Evolutionary conservation across 2,113 vertebrate species (phyloP).

Genomic region (Conger conger): DNA sequence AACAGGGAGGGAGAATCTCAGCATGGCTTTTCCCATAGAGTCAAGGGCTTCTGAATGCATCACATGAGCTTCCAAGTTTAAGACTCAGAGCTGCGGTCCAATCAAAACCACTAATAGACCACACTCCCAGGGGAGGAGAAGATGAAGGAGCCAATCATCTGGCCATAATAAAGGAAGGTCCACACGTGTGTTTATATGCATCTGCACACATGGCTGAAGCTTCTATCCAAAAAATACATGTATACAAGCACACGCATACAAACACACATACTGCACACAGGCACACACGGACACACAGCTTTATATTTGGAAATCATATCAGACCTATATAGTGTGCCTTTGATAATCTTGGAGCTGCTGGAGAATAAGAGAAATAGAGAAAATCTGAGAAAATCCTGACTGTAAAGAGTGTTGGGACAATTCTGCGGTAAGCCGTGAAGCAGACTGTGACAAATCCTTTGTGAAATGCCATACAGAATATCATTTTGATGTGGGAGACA

Average conservation of each 20-base stretch:
- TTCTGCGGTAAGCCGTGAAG: too few species aligned
- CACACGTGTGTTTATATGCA: not conserved
- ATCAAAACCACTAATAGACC: not conserved
- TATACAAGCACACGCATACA: not conserved
- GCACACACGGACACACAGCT: not conserved
- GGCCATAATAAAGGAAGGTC: not conserved
- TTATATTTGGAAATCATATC: not conserved
- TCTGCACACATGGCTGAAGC: not conserved
- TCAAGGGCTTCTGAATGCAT: not conserved
- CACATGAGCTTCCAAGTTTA: not conserved
- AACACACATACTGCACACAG: too few species aligned
- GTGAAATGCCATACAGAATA: too few species aligned
- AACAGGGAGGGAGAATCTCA: not conserved
- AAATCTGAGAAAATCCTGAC: not conserved
- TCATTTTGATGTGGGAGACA: too few species aligned
- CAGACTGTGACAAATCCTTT: too few species aligned
- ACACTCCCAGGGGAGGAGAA: not conserved
- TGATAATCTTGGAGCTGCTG: not conserved
- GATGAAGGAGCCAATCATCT: not conserved
- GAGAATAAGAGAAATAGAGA: not conserved
- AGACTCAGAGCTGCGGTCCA: not conserved
- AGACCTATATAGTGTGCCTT: not conserved
- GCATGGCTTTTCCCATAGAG: not conserved
- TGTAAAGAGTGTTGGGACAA: not conserved
- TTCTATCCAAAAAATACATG: not conserved